These are phyloP conservation scores for Cynodonichthys magdalenae DNA, from an alignment of 2,797 vertebrate genomes.

Conservation along the genomic window DNA sequence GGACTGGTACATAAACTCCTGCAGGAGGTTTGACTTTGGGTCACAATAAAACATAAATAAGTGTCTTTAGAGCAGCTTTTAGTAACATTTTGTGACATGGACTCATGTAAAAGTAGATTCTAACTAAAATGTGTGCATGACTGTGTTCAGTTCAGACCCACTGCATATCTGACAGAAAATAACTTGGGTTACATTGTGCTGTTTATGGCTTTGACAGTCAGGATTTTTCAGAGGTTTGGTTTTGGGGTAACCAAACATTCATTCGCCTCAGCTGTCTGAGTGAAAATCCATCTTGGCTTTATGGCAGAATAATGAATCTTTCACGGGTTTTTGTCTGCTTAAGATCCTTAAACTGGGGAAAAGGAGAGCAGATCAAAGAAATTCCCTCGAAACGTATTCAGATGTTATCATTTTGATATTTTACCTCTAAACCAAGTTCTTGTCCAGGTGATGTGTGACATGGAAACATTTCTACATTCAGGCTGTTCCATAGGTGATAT, in stretches of 20 bases:
- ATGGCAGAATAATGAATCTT: neutral
- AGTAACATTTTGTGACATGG: constrained; percentile 1
- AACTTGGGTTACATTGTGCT: constrained; percentile 15
- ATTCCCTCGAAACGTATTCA: neutral
- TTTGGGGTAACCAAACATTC: no score
- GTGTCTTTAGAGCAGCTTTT: constrained; percentile 41
- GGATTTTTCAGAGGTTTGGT: constrained; percentile 1
- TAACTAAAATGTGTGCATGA: neutral
- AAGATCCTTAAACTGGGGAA: constrained; percentile 52
- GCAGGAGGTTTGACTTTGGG: constrained; percentile 15
- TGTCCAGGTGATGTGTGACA: constrained; percentile 1
- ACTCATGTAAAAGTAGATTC: constrained; percentile 27
- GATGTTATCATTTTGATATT: neutral
- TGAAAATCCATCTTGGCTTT: constrained; percentile 13
- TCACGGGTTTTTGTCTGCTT: neutral
- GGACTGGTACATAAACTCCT: constrained; percentile 33
- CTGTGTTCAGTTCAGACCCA: constrained; percentile 3
- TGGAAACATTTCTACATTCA: no score
- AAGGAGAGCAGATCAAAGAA: constrained; percentile 40
- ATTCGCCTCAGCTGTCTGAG: neutral
- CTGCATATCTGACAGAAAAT: constrained; percentile 25
- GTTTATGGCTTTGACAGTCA: constrained; percentile 38
- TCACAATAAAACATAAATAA: constrained; percentile 8
- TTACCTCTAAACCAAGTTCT: neutral
- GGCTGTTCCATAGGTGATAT: no score